Evolutionary conservation across 2,797 vertebrate genomes (phyloP), one percentile per base, ranked within the genome.

Genomic region (Chromobotia macracanthus): DNA sequence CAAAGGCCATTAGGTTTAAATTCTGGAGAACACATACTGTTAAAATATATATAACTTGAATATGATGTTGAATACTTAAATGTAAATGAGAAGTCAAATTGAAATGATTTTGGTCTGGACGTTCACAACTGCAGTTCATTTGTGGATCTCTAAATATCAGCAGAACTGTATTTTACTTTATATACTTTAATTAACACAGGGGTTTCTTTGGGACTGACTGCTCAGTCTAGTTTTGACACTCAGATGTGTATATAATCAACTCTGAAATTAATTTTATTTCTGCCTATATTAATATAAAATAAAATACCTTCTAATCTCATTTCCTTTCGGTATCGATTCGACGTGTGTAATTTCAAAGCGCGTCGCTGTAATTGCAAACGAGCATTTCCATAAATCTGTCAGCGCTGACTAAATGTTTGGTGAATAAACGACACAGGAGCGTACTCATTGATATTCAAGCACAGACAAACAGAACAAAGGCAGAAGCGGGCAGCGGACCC

Each of bases 381-480:
- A 74, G 63, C 81, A 81, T 82, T 83, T 83, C 68, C 80, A 83
- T 84, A 84, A 82, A 85, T 83, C 85, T 73, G 83, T 76, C 84
- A 25, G 16, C 74, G 51, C 64, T 79, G 86, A 83, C 82, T 72
- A 83, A 87, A 84, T 81, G 81, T 86, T 86, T 80, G 74, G 84
- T 84, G 86, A 87, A 83, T 83, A 84, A 84, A 78, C 66, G 83
- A 84, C 83, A 82, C 71, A 83, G 83, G 80, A 82, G 83, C 72
- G 78, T 51, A 76, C 82, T 82, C 82, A 86, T 87, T 86, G 76
- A 84, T 82, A 87, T 84, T 84, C 80, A 85, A 76, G 76, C 74
- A 16, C 83, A 84, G 85, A 84, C 80, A 83, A 85, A 79, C 77
- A 79, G 83, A 84, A 86, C 83, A 85, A 86, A 88, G 80, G 75